Conservation (phyloP, 2,888 invertebrate species). For the Dusona sp. region DNA sequence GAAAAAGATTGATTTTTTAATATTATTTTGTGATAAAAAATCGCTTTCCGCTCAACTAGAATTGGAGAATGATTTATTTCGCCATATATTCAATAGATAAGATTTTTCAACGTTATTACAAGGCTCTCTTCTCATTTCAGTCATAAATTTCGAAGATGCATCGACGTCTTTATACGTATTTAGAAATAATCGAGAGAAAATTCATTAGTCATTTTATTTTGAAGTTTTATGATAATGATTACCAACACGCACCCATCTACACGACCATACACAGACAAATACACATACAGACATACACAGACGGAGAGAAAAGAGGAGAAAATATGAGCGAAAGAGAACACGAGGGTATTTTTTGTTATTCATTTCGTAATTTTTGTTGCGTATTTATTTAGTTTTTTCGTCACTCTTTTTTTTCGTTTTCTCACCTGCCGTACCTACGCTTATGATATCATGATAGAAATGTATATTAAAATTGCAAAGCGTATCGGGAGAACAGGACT, state of each 20-base stretch:
- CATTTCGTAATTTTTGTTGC: background rate
- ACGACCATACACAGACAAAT: constrained; percentile 5
- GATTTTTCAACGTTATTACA: background rate
- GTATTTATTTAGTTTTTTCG: background rate
- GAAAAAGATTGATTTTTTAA: background rate
- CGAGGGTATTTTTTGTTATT: constrained; percentile 19
- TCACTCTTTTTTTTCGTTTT: constrained; percentile 5
- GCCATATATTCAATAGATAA: background rate
- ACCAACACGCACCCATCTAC: constrained; percentile 46
- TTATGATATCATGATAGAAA: constrained; percentile 62
- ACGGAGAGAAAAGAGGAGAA: constrained; percentile 29
- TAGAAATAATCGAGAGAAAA: constrained; percentile 47
- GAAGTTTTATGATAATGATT: constrained; percentile 33
- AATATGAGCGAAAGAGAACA: constrained; percentile 29
- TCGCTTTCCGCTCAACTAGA: background rate
- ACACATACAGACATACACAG: constrained; percentile 13
- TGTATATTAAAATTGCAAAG: constrained; percentile 66
- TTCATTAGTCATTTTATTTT: constrained; percentile 39
- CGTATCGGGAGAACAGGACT: constrained; percentile 56
- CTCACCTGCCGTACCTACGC: constrained; percentile 34
- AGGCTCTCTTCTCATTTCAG: background rate
- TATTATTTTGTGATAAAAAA: background rate
- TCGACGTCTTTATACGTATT: constrained; percentile 13
- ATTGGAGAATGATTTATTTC: background rate
- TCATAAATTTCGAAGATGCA: background rate